These are phyloP conservation scores for Trematocara zebra DNA, from an alignment of 2,113 vertebrate species.

Conservation along the genomic window DNA sequence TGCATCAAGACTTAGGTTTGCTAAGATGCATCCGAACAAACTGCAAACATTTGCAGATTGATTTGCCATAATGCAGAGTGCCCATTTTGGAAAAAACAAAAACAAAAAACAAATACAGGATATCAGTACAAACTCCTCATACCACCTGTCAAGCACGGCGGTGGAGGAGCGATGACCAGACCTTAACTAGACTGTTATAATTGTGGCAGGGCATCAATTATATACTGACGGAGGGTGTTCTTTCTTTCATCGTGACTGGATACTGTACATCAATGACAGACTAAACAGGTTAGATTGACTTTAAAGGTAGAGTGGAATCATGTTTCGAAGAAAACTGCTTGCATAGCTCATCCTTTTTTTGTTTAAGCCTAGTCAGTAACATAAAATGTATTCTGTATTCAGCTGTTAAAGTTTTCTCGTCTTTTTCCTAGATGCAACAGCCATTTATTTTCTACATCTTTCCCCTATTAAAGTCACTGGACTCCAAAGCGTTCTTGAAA, in stretches of 20 bases:
- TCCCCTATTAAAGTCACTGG: constrained; percentile 36
- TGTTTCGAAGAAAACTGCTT: neutral
- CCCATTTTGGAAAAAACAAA: neutral
- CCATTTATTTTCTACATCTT: constrained; percentile 15
- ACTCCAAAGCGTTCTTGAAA: constrained; percentile 42
- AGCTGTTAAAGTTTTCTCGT: neutral
- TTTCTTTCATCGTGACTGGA: neutral
- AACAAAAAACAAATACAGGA: neutral
- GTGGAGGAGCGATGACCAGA: neutral
- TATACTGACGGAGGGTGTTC: neutral
- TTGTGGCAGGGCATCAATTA: neutral
- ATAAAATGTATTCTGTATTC: neutral
- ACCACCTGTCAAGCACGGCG: neutral
- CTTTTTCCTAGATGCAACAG: neutral
- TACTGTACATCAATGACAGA: neutral
- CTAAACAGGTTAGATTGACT: neutral
- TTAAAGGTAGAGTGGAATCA: neutral
- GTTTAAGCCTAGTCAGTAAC: neutral
- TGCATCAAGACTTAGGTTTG: neutral
- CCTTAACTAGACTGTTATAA: neutral
- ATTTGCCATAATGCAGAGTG: neutral
- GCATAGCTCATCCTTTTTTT: neutral
- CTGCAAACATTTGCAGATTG: neutral
- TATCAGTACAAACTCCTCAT: neutral
- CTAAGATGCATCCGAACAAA: neutral